Evolutionary conservation across 2,113 vertebrate genomes (phyloP).

Genomic region (Centropus unirufus): DNA sequence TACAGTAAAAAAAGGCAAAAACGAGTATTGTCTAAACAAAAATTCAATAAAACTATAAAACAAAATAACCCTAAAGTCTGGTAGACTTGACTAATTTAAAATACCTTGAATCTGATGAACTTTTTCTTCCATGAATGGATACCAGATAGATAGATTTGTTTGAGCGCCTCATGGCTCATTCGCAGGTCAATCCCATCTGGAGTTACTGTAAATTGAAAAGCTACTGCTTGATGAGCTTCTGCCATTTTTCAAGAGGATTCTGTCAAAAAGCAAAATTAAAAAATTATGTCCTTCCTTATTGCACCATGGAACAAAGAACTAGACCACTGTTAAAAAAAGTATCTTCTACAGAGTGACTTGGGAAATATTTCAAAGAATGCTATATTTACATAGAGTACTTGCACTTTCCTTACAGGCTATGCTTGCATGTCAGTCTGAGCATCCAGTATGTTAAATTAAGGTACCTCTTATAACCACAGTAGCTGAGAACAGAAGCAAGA

Average conservation of each 20-base stretch:
- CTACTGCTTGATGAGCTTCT: constrained; percentile 95
- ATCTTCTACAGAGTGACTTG: background rate
- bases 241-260: constrained; percentile 82
- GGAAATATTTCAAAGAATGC: background rate
- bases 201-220: constrained; percentile 94
- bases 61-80: background rate
- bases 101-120: constrained; percentile 94
- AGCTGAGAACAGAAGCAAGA: constrained; percentile 5
- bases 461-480: background rate
- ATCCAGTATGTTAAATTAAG: background rate
- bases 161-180: constrained; percentile 92
- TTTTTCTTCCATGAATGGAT: constrained; percentile 96
- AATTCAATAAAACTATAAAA: background rate
- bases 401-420: background rate
- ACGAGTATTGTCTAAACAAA: background rate
- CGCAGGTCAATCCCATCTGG: constrained; percentile 93
- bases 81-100: background rate
- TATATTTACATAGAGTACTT: background rate
- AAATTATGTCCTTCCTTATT: background rate
- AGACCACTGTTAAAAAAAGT: background rate
- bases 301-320: background rate
- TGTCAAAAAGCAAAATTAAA: background rate
- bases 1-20: background rate
- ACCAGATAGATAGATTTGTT: constrained; percentile 92
- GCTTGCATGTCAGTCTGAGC: background rate